Evolutionary conservation across 2,113 vertebrate species (phyloP).

Genomic region (Otocyon megalotis): DNA sequence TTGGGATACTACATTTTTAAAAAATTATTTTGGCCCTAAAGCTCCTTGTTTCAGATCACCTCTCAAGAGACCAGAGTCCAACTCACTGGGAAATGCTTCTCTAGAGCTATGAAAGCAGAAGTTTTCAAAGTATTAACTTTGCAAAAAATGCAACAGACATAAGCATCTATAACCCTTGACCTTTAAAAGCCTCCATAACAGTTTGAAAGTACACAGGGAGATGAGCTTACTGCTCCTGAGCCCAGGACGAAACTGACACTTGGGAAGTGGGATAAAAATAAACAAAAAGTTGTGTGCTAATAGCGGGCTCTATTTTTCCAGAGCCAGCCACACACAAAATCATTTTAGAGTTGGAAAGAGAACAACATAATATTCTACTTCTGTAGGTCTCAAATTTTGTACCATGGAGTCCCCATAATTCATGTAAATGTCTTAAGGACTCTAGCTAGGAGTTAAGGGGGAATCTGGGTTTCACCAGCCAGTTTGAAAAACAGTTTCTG

Average conservation of each 20-base stretch:
- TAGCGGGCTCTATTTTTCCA: not conserved
- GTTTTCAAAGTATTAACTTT: constrained; percentile 51
- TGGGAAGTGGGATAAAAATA: not conserved
- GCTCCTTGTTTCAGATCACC: not conserved
- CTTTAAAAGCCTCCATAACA: not conserved
- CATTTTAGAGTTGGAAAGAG: not conserved
- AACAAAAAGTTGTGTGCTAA: not conserved
- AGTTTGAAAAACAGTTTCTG: not conserved
- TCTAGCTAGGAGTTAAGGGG: not conserved
- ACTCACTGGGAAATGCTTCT: not conserved
- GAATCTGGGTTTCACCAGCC: not conserved
- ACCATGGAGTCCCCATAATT: not conserved
- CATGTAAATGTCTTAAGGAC: not conserved
- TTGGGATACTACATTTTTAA: not conserved
- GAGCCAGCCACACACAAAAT: not conserved
- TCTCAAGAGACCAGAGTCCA: not conserved
- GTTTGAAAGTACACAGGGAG: not conserved
- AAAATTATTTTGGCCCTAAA: not conserved
- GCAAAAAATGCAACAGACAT: not conserved
- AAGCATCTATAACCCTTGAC: not conserved
- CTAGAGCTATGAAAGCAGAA: not conserved
- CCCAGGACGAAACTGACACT: not conserved
- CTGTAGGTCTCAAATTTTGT: not conserved
- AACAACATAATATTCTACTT: not conserved
- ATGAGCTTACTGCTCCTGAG: not conserved